Evolutionary conservation across 2,113 vertebrate species (phyloP), one percentile per base, ranked within the genome.

Genomic region (Spilogale gracilis): DNA sequence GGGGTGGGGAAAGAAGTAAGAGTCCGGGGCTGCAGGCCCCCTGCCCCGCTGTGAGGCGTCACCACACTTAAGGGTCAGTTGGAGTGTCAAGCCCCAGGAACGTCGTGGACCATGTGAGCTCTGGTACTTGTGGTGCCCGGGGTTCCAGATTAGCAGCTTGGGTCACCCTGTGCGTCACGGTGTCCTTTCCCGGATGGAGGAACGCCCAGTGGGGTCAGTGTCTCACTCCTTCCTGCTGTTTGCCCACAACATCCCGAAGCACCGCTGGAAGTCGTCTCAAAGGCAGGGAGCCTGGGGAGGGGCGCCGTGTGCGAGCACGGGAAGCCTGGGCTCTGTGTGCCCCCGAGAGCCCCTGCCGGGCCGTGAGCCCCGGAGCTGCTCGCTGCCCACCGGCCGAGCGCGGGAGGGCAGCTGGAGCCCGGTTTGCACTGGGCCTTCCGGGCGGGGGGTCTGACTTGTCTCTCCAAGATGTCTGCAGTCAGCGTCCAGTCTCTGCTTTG

Each of bases 261-360:
- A 0, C 52, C 32, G 3, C 12, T 63, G 48, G 56, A 32, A 27
- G 71, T 80, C 69, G 32, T 76, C 50, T 69, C 10, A 6, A 30
- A 18, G 13, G 17, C 38, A 45, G 23, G 2, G 17, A 23, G 17
- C 74, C 89, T n/a, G 50, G 63, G 61, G 73, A 32, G 56, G 61
- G 4, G 61, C 13, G 27, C 73, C 21, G 9, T 14, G 54, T 74
- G 38, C 9, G 78, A 30, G 45, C 38, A 56, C 48, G 87, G 63
- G 11, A 83, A 89, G 96, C 91, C 91, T 79, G 61, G 98, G 98
- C 71, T 11, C 18, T 86, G 14, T 71, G 54, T 52, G 65, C 54
- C 69, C 52, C 8, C 7, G 63, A 60, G 73, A 58, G 81, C 45
- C 52, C 21, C 32, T 38, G 38, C 38, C 38, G 2, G 38, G 38